Conservation (phyloP, 1,140 invertebrate genomes). For the Drosophila sp. region DNA sequence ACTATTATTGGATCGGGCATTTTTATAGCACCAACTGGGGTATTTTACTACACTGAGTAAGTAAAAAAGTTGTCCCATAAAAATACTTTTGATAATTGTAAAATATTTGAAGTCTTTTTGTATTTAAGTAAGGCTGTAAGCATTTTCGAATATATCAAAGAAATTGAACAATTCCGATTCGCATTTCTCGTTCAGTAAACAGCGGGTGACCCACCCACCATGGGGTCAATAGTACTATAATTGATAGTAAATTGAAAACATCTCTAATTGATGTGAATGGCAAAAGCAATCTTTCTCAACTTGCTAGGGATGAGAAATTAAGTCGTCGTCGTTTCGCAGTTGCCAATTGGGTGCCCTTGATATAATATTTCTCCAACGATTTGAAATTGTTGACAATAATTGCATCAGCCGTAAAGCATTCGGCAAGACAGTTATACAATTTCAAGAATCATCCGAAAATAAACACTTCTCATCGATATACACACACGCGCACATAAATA, state of each 20-base stretch:
- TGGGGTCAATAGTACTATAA: constrained; percentile 37
- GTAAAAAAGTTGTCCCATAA: constrained; percentile 63
- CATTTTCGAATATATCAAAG: background rate
- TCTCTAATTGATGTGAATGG: constrained; percentile 42
- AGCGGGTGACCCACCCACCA: background rate
- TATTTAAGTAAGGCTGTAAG: too few species aligned
- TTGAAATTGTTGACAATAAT: constrained; percentile 57
- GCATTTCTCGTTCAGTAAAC: constrained; percentile 26
- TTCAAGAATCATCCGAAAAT: constrained; percentile 56
- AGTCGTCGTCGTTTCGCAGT: background rate
- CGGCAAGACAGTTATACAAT: constrained; percentile 33
- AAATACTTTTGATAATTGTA: too few species aligned
- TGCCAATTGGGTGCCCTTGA: constrained; percentile 45
- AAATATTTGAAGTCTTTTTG: too few species aligned
- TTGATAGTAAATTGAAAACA: constrained; percentile 31
- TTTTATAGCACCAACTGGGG: constrained; percentile 92
- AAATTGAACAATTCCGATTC: background rate
- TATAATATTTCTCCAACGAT: constrained; percentile 10
- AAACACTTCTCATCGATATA: constrained; percentile 26
- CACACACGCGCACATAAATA: background rate
- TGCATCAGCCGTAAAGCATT: constrained; percentile 63
- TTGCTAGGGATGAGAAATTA: constrained; percentile 18
- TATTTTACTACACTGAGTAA: constrained; percentile 88
- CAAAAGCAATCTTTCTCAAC: constrained; percentile 15
- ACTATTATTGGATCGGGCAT: constrained; percentile 94